Percentiles rank a stretch among this genome's conserved stretches.
These are phyloP conservation scores for Dryobota labecula DNA, from an alignment of 2,888 invertebrate genomes.

Conservation along the genomic window DNA sequence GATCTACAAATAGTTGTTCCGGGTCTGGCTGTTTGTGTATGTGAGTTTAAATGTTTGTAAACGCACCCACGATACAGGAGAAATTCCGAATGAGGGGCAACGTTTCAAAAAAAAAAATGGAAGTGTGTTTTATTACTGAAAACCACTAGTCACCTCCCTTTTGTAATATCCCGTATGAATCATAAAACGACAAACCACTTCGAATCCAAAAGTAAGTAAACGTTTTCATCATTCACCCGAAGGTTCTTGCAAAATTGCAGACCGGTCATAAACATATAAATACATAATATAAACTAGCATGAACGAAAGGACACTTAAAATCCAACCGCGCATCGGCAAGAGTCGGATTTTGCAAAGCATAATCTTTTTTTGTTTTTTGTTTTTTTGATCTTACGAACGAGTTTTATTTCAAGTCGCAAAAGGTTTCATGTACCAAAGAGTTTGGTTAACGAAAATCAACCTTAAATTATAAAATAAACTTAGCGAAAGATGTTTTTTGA, in stretches of 20 bases:
- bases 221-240: background rate
- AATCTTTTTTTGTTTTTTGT: conserved; percentile 61
- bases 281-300: conserved; percentile 5
- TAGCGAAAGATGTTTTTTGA: accelerated
- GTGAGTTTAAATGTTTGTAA: too few relatives aligned
- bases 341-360: conserved; percentile 61
- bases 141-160: background rate
- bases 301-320: conserved; percentile 53
- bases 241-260: conserved; percentile 7
- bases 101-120: too few relatives aligned
- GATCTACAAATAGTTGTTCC: too few relatives aligned
- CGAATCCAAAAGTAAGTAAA: conserved; percentile 10
- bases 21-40: too few relatives aligned
- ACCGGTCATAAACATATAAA: background rate
- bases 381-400: conserved; percentile 57
- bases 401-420: conserved; percentile 48
- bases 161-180: conserved; percentile 8
- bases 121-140: too few relatives aligned
- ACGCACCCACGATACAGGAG: too few relatives aligned
- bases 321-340: conserved; percentile 20
- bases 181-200: background rate
- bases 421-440: background rate
- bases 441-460: conserved; percentile 20
- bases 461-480: background rate
- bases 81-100: too few relatives aligned